Evolutionary conservation across 2,797 vertebrate species (phyloP), one percentile per base, ranked within the genome.

Genomic region (Leptodon cayanensis): DNA sequence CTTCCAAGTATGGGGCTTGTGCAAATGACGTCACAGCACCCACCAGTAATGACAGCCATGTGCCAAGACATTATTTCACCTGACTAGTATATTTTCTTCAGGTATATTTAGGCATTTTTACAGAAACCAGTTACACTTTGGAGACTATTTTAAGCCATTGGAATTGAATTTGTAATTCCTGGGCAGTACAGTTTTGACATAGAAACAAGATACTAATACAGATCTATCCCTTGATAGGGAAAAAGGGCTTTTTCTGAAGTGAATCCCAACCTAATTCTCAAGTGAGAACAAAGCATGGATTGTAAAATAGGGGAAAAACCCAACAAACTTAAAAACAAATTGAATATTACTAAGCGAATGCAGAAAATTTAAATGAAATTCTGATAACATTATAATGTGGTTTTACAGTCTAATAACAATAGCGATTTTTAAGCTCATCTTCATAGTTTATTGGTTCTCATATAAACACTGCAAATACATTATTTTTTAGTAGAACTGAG

Each of bases 241-340:
- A n/a, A 78, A 80, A 50, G 11, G 18, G 4, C 49, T 46, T 91
- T 69, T 90, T 71, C 61, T 39, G 19, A 69, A 78, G 21, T 87
- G 17, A 82, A 84, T 73, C 13, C 6, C 16, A 79, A 52, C 0
- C 3, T 47, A 73, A 77, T 59, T 76, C 42, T 85, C 16, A 54
- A 29, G 25, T 18, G 35, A 63, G 15, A 63, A 37, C 13, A 62
- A 71, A 19, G 2, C 8, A 29, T 4, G 4, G 2, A 1, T 37
- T 59, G 12, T 21, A 57, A 93, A 86, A 69, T 0, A 20, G 6
- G 42, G 18, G 26, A 1, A 9, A 22, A 55, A 3, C 0, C 0
- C 20, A 80, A 63, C 1, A 35, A 31, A n/a, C 20, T 65, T 26
- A 61, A 52, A 77, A 83, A 2, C 1, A 49, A 83, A 35, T 22